phyloP scores from a whole-genome alignment of 2,888 invertebrate species.

The Xestobium rufovillosum region DNA sequence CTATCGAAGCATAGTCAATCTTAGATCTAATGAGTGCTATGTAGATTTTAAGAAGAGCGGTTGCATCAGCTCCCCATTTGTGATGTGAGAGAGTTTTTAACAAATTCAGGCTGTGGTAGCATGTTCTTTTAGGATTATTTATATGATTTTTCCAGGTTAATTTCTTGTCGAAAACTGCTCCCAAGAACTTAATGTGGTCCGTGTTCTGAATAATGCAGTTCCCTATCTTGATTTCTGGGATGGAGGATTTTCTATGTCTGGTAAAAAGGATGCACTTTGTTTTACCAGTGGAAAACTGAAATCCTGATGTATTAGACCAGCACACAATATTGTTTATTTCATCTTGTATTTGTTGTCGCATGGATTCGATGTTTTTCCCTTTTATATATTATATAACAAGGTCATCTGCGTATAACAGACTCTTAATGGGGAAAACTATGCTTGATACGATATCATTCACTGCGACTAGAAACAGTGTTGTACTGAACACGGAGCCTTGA shows the following conservation, averaged over 20 bases:
- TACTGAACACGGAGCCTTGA: conserved; percentile 15
- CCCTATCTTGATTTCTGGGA: not conserved
- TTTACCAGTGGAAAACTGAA: conserved; percentile 9
- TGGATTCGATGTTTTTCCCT: no score
- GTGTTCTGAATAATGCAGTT: no score
- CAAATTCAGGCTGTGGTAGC: conserved; percentile 16
- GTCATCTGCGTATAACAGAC: conserved; percentile 4
- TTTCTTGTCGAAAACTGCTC: conserved; percentile 7
- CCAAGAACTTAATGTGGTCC: conserved; percentile 8
- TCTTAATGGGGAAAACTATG: not conserved
- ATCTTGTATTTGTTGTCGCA: conserved; percentile 4
- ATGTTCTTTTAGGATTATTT: conserved; percentile 8
- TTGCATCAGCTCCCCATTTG: conserved; percentile 18
- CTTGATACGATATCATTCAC: conserved; percentile 12
- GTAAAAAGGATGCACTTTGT: conserved; percentile 7
- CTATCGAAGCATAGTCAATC: conserved; percentile 25
- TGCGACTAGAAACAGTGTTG: conserved; percentile 15
- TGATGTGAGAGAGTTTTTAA: conserved; percentile 15
- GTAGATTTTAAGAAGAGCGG: conserved; percentile 11
- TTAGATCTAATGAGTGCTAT: no score
- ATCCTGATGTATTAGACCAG: conserved; percentile 7
- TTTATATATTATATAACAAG: no score
- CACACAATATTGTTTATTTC: conserved; percentile 5
- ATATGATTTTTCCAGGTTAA: conserved; percentile 17
- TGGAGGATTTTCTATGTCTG: conserved; percentile 3